Conservation (phyloP, 2,797 vertebrate genomes). For the Takifugu rubripes region DNA sequence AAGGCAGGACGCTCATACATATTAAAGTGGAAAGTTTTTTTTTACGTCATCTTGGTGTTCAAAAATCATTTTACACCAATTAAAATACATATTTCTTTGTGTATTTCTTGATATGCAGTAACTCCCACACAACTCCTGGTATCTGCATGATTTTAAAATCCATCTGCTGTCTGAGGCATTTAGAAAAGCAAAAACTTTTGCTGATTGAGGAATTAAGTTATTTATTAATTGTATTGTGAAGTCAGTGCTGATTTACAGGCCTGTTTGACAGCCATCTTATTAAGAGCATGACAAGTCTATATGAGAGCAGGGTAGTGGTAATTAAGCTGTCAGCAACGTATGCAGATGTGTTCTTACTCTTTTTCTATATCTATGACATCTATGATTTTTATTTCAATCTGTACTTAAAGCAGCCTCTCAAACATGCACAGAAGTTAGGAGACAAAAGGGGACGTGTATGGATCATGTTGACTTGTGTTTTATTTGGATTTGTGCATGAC, state of each 20-base stretch:
- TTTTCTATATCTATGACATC: conserved; percentile 40
- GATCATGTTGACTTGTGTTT: too few relatives aligned
- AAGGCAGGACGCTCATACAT: conserved; percentile 35
- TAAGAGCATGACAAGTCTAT: conserved; percentile 66
- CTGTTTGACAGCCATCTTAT: conserved; percentile 67
- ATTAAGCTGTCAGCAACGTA: conserved; percentile 42
- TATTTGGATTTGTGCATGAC: too few relatives aligned
- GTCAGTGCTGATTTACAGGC: conserved; percentile 39
- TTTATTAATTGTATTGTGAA: conserved; percentile 66
- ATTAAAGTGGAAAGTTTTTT: conserved; percentile 24
- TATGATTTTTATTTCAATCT: too few relatives aligned
- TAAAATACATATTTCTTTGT: too few relatives aligned
- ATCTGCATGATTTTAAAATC: neutral
- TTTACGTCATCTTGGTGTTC: too few relatives aligned
- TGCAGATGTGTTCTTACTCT: conserved; percentile 56
- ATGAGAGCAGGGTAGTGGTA: conserved; percentile 41
- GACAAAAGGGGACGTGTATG: neutral
- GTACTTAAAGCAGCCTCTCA: neutral
- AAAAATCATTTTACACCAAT: too few relatives aligned
- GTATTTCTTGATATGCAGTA: too few relatives aligned
- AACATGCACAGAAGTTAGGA: conserved; percentile 9
- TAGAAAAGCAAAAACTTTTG: conserved; percentile 34
- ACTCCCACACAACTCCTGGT: conserved; percentile 6
- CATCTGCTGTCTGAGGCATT: neutral
- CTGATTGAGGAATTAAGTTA: conserved; percentile 58